A percentile compares a stretch with the other conserved stretches of the same genome.
phyloP scores from a whole-genome alignment of 2,888 invertebrate species.

The Rhamnusium bicolor region DNA sequence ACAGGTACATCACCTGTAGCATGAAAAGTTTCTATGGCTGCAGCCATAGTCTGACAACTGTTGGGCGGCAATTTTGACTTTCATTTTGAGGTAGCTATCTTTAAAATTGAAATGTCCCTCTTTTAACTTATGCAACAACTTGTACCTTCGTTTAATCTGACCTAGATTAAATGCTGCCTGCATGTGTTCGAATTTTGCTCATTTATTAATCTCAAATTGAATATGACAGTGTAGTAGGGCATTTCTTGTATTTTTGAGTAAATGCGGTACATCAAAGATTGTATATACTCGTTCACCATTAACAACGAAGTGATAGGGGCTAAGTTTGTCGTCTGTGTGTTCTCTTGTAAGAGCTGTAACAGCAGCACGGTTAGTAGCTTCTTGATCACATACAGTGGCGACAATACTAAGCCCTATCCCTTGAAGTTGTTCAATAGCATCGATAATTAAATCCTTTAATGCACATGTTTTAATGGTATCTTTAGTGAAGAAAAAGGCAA shows the following conservation, averaged over 20 bases:
- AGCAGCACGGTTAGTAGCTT: conserved; percentile 21
- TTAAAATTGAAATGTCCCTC: conserved; percentile 29
- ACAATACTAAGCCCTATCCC: conserved; percentile 14
- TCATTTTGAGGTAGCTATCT: no score
- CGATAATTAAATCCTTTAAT: neutral
- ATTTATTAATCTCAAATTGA: conserved; percentile 7
- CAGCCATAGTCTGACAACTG: no score
- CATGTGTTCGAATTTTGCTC: conserved; percentile 31
- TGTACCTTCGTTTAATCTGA: conserved; percentile 20
- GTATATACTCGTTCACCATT: conserved; percentile 19
- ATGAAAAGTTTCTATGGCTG: no score
- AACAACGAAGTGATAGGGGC: conserved; percentile 25
- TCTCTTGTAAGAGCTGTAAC: neutral
- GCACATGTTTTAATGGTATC: neutral
- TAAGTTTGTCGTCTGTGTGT: conserved; percentile 5
- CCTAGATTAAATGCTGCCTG: conserved; percentile 23
- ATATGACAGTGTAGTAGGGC: conserved; percentile 23
- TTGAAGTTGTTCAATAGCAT: neutral
- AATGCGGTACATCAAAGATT: conserved; percentile 35
- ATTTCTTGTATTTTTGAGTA: conserved; percentile 40
- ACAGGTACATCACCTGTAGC: no score
- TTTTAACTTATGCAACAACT: conserved; percentile 22
- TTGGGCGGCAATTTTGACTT: no score
- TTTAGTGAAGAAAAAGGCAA: neutral
- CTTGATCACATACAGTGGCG: conserved; percentile 28